Percentiles rank a stretch among this genome's conserved stretches.
These are phyloP conservation scores for Verasper variegatus DNA, from an alignment of 2,113 vertebrate species.

Conservation along the genomic window DNA sequence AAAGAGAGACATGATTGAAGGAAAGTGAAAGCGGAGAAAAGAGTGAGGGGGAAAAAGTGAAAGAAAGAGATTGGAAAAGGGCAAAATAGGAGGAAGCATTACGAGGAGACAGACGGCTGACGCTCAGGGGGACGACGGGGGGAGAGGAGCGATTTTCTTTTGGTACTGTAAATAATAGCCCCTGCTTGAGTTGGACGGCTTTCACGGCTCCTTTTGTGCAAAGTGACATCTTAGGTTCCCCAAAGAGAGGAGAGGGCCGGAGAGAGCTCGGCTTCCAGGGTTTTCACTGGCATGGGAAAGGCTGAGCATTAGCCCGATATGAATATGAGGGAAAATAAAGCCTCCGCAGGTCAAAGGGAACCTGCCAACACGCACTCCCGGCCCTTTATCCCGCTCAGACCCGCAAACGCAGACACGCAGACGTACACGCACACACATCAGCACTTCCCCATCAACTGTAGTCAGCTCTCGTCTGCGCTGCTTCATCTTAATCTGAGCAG, in stretches of 20 bases:
- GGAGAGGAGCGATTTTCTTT: constrained; percentile 69
- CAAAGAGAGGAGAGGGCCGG: constrained; percentile 67
- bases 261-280: constrained; percentile 64
- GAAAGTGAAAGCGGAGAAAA: constrained; percentile 30
- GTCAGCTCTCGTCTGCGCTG: constrained; percentile 22
- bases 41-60: background rate
- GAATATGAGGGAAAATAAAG: constrained; percentile 73
- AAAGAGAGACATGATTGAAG: constrained; percentile 30
- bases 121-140: constrained; percentile 16
- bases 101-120: constrained; percentile 63
- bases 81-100: constrained; percentile 61
- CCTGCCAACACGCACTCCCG: constrained; percentile 65
- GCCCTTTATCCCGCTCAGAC: constrained; percentile 45
- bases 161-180: constrained; percentile 82
- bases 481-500: constrained; percentile 49
- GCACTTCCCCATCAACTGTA: constrained; percentile 22
- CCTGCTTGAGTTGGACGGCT: constrained; percentile 80
- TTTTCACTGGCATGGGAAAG: constrained; percentile 79
- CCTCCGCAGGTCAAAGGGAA: constrained; percentile 71
- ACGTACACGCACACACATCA: constrained; percentile 30
- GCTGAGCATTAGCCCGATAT: constrained; percentile 66
- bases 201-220: constrained; percentile 78
- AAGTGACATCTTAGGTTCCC: constrained; percentile 79
- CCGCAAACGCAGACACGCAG: constrained; percentile 38
- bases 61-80: constrained; percentile 48